Evolutionary conservation across 2,113 vertebrate species (phyloP), one percentile per base, ranked within the genome.

Genomic region (Crocuta crocuta): DNA sequence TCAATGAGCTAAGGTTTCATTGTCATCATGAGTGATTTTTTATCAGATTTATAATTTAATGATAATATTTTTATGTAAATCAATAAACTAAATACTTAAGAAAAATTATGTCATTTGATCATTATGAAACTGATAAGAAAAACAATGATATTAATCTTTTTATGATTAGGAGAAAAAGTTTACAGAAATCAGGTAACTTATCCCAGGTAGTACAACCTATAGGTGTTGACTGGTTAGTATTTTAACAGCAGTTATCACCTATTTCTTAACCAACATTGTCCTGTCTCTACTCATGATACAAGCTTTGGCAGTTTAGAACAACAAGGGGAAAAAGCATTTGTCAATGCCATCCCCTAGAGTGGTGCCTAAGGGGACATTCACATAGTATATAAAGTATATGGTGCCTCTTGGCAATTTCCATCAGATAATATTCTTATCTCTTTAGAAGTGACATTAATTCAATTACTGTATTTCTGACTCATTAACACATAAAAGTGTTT

Each of bases 41-140:
- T 19, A n/a, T 90, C 7, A 91, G 48, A 87, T 48, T 73, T 83
- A 87, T 66, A n/a, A 88, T 53, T 87, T 82, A 83, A 76, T 91
- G n/a, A 63, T 21, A 53, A 63, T 48, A 35, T 83, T 68, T 96
- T 93, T 53, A 61, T 55, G 2, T 79, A 89, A 24, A 48, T 61
- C 8, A 61, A 39, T 21, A 82, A 6, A 58, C 10, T 50, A 78
- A 92, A 58, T 61, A 10, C 8, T 83, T 68, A 61, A 68, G 24
- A 35, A 68, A 43, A 17, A 31, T 73, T 94, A 23, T 35, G 6
- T 50, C 12, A 53, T 70, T 83, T 84, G 7, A 89, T 35, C 4
- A 24, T 84, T 53, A 45, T 5, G 39, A 70, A 95, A 89, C 23
- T 48, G 76, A 31, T 63, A 16, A 53, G 5, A 11, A 78, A 84